phyloP scores from a whole-genome alignment of 2,888 invertebrate species.

The Junonia oenone region DNA sequence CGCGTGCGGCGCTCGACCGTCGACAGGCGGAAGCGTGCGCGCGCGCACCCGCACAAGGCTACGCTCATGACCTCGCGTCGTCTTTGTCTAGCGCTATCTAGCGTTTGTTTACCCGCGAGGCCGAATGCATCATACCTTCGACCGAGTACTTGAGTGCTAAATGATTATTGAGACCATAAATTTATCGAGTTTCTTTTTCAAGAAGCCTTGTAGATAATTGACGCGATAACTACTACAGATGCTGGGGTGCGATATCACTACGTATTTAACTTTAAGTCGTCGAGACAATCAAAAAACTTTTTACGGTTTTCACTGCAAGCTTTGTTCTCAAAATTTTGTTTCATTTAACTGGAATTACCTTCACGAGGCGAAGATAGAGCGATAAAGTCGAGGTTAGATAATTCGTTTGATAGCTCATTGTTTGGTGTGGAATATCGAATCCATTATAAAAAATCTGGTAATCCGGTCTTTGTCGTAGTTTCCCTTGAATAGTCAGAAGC shows the following conservation, averaged over 20 bases:
- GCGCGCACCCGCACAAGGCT: conserved; percentile 76
- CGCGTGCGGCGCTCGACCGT: conserved; percentile 44
- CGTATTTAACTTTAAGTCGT: background rate
- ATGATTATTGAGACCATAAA: conserved; percentile 51
- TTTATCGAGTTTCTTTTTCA: conserved; percentile 41
- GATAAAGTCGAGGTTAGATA: conserved; percentile 27
- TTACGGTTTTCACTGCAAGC: conserved; percentile 11
- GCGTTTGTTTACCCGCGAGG: conserved; percentile 75
- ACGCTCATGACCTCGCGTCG: conserved; percentile 78
- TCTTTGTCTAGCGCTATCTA: conserved; percentile 79
- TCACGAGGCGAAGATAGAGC: conserved; percentile 13
- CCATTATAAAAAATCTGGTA: background rate
- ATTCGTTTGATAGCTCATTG: conserved; percentile 20
- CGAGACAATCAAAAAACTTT: conserved; percentile 9
- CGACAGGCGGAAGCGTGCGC: conserved; percentile 72
- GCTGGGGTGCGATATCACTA: conserved; percentile 11
- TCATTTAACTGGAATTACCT: conserved; percentile 17
- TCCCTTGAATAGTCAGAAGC: background rate
- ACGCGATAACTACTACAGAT: conserved; percentile 39
- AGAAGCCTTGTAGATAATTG: conserved; percentile 53
- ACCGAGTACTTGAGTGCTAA: conserved; percentile 57
- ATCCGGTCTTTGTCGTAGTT: conserved; percentile 1
- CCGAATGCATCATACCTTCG: conserved; percentile 75
- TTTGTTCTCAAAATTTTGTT: conserved; percentile 10
- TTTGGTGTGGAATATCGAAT: conserved; percentile 12